phyloP scores from a whole-genome alignment of 2,797 vertebrate species.

The Manis javanica region DNA sequence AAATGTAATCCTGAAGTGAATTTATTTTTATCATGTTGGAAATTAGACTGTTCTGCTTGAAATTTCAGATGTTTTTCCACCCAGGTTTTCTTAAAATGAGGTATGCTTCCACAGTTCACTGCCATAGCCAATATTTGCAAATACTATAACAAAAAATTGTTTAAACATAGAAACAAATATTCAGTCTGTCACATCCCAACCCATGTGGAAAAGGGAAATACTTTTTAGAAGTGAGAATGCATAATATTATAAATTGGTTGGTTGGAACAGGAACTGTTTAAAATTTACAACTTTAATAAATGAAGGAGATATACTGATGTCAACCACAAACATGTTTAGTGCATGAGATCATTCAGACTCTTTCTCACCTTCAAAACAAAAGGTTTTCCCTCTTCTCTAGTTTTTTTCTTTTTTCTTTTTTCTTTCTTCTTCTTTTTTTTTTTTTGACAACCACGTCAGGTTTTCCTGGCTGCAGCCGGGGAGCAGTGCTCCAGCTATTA shows the following conservation, averaged over 20 bases:
- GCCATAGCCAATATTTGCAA: conserved; percentile 75
- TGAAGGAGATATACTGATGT: conserved; percentile 61
- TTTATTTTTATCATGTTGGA: conserved; percentile 27
- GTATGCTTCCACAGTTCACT: conserved; percentile 38
- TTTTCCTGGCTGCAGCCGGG: conserved; percentile 54
- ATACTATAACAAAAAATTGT: conserved; percentile 73
- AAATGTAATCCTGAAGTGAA: conserved; percentile 17
- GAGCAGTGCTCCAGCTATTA: conserved; percentile 72
- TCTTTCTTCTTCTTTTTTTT: rapidly evolving
- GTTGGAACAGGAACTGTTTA: conserved; percentile 50
- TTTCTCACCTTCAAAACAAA: conserved; percentile 74
- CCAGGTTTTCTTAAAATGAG: conserved; percentile 72
- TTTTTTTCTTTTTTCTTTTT: not conserved
- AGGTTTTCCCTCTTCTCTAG: conserved; percentile 47
- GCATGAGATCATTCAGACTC: conserved; percentile 47
- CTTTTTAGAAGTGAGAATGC: conserved; percentile 64
- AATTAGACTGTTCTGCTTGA: conserved; percentile 51
- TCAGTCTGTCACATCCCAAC: conserved; percentile 61
- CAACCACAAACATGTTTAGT: conserved; percentile 61
- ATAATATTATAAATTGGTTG: conserved; percentile 49
- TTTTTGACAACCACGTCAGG: conserved; percentile 66
- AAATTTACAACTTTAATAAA: conserved; percentile 63
- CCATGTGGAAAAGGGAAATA: conserved; percentile 60
- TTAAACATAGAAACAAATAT: conserved; percentile 69
- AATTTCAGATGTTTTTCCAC: conserved; percentile 61